A percentile compares a stretch with the other conserved stretches of the same genome.
phyloP scores from a whole-genome alignment of 2,797 vertebrate species.

The Lacerta viridis region DNA sequence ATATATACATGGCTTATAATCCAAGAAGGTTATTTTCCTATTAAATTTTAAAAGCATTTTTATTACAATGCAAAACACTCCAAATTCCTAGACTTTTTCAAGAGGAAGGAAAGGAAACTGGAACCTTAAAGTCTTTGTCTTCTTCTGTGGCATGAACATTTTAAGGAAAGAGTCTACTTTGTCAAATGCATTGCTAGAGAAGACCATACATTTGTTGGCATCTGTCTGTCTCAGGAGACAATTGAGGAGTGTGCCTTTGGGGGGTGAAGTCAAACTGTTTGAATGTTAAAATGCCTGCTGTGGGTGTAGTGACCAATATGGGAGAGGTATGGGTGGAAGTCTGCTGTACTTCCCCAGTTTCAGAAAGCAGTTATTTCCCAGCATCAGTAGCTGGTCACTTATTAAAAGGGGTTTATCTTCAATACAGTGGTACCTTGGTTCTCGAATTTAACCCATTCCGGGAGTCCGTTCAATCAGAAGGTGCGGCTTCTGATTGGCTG shows the following conservation, averaged over 20 bases:
- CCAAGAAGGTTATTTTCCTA: not conserved
- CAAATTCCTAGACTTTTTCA: not conserved
- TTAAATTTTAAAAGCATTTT: not conserved
- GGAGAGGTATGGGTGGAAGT: not conserved
- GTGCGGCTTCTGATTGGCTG: too few relatives aligned
- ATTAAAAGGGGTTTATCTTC: not conserved
- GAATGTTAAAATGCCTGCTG: too few relatives aligned
- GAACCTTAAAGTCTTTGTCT: too few relatives aligned
- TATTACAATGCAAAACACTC: not conserved
- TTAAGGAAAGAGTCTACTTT: not conserved
- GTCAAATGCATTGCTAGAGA: not conserved
- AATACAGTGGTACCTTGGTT: too few relatives aligned
- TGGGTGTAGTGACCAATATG: too few relatives aligned
- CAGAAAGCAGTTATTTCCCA: not conserved
- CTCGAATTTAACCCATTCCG: too few relatives aligned
- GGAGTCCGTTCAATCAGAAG: too few relatives aligned
- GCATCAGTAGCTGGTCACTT: not conserved
- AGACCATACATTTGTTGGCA: not conserved
- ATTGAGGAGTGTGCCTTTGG: too few relatives aligned
- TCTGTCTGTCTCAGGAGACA: too few relatives aligned
- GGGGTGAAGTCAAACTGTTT: too few relatives aligned
- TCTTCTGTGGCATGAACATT: not conserved
- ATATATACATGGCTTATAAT: not conserved
- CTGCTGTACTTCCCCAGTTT: too few relatives aligned
- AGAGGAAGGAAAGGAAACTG: not conserved